phyloP scores from a whole-genome alignment of 2,113 vertebrate species.

The Empidonax alnorum region DNA sequence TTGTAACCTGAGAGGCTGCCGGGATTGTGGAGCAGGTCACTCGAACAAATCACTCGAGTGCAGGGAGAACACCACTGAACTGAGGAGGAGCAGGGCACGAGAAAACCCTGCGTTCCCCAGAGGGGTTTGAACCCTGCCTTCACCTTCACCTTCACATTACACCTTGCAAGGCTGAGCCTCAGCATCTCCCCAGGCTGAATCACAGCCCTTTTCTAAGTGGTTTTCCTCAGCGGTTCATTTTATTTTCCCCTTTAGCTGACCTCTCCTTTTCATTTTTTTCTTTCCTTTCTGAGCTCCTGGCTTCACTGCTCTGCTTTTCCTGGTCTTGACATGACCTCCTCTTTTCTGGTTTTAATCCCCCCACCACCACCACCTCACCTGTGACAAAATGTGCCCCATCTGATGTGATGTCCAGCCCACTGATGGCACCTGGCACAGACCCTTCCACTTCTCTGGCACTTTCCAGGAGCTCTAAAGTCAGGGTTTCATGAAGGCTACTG shows the following conservation, averaged over 20 bases:
- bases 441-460: constrained; percentile 84
- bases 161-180: neutral
- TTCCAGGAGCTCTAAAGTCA: constrained; percentile 82
- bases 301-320: neutral
- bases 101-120: neutral
- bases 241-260: neutral
- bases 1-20: neutral
- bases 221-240: neutral
- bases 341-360: neutral
- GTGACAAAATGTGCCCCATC: constrained; percentile 84
- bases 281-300: neutral
- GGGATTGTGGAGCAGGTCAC: neutral
- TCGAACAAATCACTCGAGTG: neutral
- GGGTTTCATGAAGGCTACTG: neutral
- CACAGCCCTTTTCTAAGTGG: neutral
- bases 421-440: constrained; percentile 82
- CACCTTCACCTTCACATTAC: neutral
- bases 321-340: neutral
- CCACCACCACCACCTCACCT: constrained; percentile 71
- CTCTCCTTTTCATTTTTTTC: neutral
- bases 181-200: neutral
- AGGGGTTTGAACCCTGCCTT: neutral
- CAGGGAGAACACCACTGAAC: neutral
- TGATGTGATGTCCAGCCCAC: constrained; percentile 84
- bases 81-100: neutral